Evolutionary conservation across 2,888 invertebrate genomes (phyloP), one percentile per base, ranked within the genome.

Genomic region (Drosophila cognata): DNA sequence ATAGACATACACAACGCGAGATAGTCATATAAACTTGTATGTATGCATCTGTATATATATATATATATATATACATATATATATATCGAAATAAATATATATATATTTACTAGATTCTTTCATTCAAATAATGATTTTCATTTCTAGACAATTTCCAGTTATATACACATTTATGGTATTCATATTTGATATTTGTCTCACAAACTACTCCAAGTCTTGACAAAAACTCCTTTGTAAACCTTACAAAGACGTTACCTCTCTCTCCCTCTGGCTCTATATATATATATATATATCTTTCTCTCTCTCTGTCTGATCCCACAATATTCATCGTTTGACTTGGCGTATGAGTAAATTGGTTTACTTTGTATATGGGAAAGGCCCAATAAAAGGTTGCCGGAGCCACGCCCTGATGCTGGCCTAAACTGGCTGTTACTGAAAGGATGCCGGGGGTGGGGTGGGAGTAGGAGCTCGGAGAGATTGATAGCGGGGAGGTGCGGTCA

Each of bases 291-390:
- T 21, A 21, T 21, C 21, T 21, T 21, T 21, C 7, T 5, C 10
- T 28, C 50, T 18, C 7, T 16, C 31, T 11, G 21, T 25, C 3
- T 38, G 65, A 4, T 29, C 4, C 7, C 46, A 25, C 46, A 46
- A 25, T 46, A 4, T 16, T 16, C 18, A 21, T 29, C 63, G 78
- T 61, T 60, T 18, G 53, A 67, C 71, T 43, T 68, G 88, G 79
- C 84, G 84, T 89, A 87, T 85, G 84, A 89, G 84, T 89, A 77
- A 85, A 89, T 74, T 38, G 36, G 36, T 55, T 55, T 75, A 56
- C 74, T 77, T 57, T 41, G 38, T 71, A 60, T 55, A 29, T 16
- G 59, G 51, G 56, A 70, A 66, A 64, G 65, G 64, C 31, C 65
- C 64, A 53, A 57, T 38, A 59, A 69, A 62, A 70, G 71, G 64